A percentile compares a stretch with the other conserved stretches of the same genome.
Conservation (phyloP, 2,888 invertebrate species). For the Unio delphinus region DNA sequence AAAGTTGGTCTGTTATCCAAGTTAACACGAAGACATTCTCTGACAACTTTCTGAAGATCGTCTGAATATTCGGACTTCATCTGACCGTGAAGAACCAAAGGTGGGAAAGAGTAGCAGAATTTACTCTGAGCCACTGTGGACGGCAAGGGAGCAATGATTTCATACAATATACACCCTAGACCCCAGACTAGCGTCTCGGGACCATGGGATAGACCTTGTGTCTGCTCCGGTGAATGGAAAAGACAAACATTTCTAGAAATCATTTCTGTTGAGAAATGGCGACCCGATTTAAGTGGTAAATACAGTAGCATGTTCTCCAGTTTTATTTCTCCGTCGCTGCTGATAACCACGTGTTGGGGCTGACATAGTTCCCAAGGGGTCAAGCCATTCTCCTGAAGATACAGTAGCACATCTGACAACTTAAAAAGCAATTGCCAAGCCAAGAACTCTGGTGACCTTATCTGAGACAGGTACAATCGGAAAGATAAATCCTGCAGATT, state of each 20-base stretch:
- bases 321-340: conserved; percentile 49
- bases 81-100: conserved; percentile 22
- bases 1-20: conserved; percentile 30
- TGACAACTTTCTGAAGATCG: conserved; percentile 29
- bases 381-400: conserved; percentile 44
- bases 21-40: conserved; percentile 28
- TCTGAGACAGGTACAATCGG: conserved; percentile 45
- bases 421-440: conserved; percentile 54
- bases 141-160: conserved; percentile 37
- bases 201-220: conserved; percentile 25
- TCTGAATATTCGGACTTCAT: conserved; percentile 20
- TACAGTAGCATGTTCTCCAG: conserved; percentile 58
- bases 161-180: conserved; percentile 51
- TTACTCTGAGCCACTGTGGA: conserved; percentile 9
- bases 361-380: conserved; percentile 52
- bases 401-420: conserved; percentile 54
- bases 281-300: conserved; percentile 41
- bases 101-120: conserved; percentile 11
- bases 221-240: conserved; percentile 44
- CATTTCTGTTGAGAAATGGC: conserved; percentile 38
- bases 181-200: conserved; percentile 47
- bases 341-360: conserved; percentile 52
- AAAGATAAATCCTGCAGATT: conserved; percentile 57
- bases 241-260: conserved; percentile 28
- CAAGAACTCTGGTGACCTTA: conserved; percentile 51